Evolutionary conservation across 2,888 invertebrate species (phyloP).

Genomic region (Sialis fuliginosa): DNA sequence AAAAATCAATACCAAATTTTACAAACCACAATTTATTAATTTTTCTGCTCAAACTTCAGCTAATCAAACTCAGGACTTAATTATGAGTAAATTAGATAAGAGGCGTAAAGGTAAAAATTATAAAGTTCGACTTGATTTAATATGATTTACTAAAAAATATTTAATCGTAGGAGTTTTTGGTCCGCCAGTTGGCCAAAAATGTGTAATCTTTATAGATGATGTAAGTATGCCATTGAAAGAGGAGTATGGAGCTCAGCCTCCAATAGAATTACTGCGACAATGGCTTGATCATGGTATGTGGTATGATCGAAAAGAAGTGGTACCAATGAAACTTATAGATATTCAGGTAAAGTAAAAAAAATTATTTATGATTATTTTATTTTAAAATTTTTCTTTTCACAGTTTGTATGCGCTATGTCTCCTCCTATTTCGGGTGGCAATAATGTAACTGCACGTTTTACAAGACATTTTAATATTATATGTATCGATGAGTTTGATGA

Average conservation of each 20-base stretch:
- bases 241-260: slow-evolving; percentile 84
- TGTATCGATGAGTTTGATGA: slow-evolving; percentile 84
- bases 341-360: slow-evolving; percentile 42
- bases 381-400: slow-evolving; percentile 17
- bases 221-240: slow-evolving; percentile 89
- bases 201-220: slow-evolving; percentile 87
- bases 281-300: slow-evolving; percentile 81
- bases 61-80: slow-evolving; percentile 85
- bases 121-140: background rate
- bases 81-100: slow-evolving; percentile 87
- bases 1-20: slow-evolving; percentile 57
- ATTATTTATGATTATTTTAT: background rate
- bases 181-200: slow-evolving; percentile 76
- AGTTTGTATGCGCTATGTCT: slow-evolving; percentile 78
- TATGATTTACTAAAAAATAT: slow-evolving; percentile 2
- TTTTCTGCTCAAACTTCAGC: slow-evolving; percentile 91
- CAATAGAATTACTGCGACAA: slow-evolving; percentile 80
- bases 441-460: slow-evolving; percentile 67
- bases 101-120: slow-evolving; percentile 54
- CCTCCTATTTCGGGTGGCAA: slow-evolving; percentile 61
- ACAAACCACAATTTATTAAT: slow-evolving; percentile 72
- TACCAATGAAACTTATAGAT: slow-evolving; percentile 65
- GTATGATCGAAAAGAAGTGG: slow-evolving; percentile 70
- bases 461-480: slow-evolving; percentile 70
- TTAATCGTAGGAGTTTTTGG: slow-evolving; percentile 57